Base-by-base conservation (phyloP, 2,113 vertebrate species). In the Corythornis cristatus region DNA sequence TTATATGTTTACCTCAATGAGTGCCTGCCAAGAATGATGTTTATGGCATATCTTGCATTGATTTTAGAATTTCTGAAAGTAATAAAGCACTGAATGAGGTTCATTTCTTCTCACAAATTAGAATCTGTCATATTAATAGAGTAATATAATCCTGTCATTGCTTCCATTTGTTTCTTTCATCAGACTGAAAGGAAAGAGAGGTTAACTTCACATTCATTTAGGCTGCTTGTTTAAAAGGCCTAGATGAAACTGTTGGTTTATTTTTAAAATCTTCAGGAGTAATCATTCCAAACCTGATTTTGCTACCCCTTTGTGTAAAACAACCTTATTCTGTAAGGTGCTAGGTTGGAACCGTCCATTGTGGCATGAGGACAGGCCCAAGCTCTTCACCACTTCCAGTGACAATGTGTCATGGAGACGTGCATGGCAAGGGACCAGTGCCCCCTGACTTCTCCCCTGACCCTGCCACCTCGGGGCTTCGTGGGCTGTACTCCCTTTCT, bases 71-170 rank as follows among this genome's bases (percentile, higher is more conserved):
- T 96, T 97, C 89, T 93, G 77, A 95, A 95, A 90, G 88, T 76
- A 94, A 96, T 96, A 96, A 95, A 95, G 62, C 68, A 85, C 83
- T 42, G 91, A 96, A 95, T 82, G 88, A 83, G 84, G 87, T 92
- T 95, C 91, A 58, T 96, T 97, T 95, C 93, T 95, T 91, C 88
- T 93, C 88, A 94, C 83, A 92, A 96, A 97, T 96, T 97, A 96
- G 83, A 95, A 90, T 87, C 86, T 88, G 89, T 88, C 88, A 66
- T 90, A 96, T 95, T 95, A 97, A 97, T 95, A 86, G 82, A 88
- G 76, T 89, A 92, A 93, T 92, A 93, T 45, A 88, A 85, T 83
- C 88, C 88, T 96, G 92, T 77, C 94, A 86, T 90, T 5, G 0
- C 76, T 95, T 92, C 75, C 54, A 92, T 79, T 95, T 85, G 65